Percentiles rank a stretch among this genome's conserved stretches.
phyloP scores from a whole-genome alignment of 2,113 vertebrate species.

The Cryptotis parvus region DNA sequence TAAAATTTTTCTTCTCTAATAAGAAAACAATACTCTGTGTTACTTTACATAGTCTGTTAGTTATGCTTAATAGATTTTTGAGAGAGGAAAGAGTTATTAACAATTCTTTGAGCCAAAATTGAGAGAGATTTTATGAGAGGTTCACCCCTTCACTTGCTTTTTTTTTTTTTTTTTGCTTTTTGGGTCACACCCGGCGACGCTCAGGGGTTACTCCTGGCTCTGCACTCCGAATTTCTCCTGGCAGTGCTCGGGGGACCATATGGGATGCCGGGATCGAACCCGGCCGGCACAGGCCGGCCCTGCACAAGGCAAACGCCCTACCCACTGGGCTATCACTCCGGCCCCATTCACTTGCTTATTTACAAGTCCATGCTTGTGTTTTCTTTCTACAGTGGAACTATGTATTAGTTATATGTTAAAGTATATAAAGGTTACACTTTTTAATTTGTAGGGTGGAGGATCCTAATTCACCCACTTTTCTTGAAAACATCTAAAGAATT shows the following conservation, averaged over 20 bases:
- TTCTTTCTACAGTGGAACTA: neutral
- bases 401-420: conserved; percentile 36
- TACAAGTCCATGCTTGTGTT: conserved; percentile 31
- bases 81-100: neutral
- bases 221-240: no score
- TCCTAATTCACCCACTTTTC: neutral
- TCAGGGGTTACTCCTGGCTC: no score
- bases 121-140: neutral
- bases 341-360: no score
- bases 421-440: neutral
- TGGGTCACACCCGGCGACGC: no score
- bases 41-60: conserved; percentile 41
- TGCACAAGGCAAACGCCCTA: no score
- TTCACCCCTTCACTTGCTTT: neutral
- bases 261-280: no score
- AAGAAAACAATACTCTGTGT: neutral
- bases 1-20: neutral
- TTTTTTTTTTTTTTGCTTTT: no score
- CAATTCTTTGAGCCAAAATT: neutral
- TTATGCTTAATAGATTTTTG: neutral
- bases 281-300: no score
- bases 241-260: no score
- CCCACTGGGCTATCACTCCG: no score
- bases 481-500: neutral
- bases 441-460: neutral